A percentile compares a stretch with the other conserved stretches of the same genome.
Conservation (phyloP, 2,113 vertebrate genomes). For the Cyprinodon brontotheroides region DNA sequence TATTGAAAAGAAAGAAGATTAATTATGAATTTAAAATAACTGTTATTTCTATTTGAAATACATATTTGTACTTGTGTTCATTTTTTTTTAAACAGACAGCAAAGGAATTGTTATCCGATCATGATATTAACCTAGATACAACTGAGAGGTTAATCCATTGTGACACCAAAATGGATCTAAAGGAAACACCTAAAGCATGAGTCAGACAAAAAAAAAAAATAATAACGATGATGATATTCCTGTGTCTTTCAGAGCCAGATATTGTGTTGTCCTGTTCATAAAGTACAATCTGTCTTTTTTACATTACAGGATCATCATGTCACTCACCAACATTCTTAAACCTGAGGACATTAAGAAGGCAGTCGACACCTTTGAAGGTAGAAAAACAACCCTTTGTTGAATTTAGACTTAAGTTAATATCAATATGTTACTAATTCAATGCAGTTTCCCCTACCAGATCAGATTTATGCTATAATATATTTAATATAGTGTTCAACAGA, state of each 20-base stretch:
- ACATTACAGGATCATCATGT: slow-evolving; percentile 86
- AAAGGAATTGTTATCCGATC: slow-evolving; percentile 20
- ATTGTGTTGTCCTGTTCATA: background rate
- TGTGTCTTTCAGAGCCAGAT: background rate
- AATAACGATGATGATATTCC: too few species aligned
- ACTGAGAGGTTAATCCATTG: slow-evolving; percentile 28
- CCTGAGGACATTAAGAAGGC: slow-evolving; percentile 75
- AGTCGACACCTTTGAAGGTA: too few species aligned
- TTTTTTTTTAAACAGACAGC: background rate
- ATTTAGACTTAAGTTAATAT: too few species aligned
- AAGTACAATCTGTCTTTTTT: slow-evolving; percentile 41
- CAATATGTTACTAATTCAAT: too few species aligned
- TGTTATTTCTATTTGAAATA: too few species aligned
- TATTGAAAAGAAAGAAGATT: background rate
- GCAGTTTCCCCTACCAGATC: too few species aligned
- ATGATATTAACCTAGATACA: slow-evolving; percentile 34
- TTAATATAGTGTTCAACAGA: too few species aligned
- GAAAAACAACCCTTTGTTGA: too few species aligned
- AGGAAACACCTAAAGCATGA: background rate
- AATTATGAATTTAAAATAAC: too few species aligned
- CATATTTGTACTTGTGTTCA: too few species aligned
- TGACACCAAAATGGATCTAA: background rate
- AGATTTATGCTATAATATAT: too few species aligned
- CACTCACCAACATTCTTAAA: slow-evolving; percentile 87
- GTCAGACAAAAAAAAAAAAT: background rate